Evolutionary conservation across 2,113 vertebrate species (phyloP), one percentile per base, ranked within the genome.

Genomic region (Felis chaus): DNA sequence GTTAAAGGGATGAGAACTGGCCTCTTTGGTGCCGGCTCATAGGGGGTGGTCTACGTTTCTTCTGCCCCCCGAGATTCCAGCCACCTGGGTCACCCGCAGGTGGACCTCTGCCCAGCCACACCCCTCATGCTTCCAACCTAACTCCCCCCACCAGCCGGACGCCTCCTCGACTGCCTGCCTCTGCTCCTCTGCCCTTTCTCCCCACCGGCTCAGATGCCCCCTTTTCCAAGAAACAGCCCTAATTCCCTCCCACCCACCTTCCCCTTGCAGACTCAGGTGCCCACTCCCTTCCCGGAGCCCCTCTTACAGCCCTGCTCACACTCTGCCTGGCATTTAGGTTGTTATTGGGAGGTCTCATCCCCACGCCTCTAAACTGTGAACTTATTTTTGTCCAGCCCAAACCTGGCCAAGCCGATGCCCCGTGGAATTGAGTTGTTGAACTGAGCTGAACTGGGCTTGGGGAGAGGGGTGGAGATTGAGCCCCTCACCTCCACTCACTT

Each of bases 161-260:
- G 21, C 9, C 63, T 8, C 78, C 48, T 57, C 48, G 41, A 31
- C 71, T 31, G 11, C 23, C 21, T n/a, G 45, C 53, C n/a, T 13
- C n/a, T 10, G 2, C 61, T 14, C 41, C 68, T n/a, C 36, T 76
- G 69, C 68, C 33, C 7, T 83, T 55, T 53, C 74, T 76, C 48
- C 27, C 79, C 9, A 15, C 18, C 7, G 7, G 27, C 27, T 81
- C 66, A 27, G 84, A 36, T 11, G 61, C 10, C 74, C 25, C 88
- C 82, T 81, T 76, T 85, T 91, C 79, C 93, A 53, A 78, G 89
- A 57, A 91, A 39, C 31, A n/a, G 57, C 83, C 89, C 65, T 39
- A 71, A 91, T 73, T 82, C 21, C 50, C 39, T 79, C 50, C 69
- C 2, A 0, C 9, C 36, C 39, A 19, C 27, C 57, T 65, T 23